A percentile compares a stretch with the other conserved stretches of the same genome.
Conservation (phyloP, 2,888 invertebrate species). For the Auanema freiburgensis region DNA sequence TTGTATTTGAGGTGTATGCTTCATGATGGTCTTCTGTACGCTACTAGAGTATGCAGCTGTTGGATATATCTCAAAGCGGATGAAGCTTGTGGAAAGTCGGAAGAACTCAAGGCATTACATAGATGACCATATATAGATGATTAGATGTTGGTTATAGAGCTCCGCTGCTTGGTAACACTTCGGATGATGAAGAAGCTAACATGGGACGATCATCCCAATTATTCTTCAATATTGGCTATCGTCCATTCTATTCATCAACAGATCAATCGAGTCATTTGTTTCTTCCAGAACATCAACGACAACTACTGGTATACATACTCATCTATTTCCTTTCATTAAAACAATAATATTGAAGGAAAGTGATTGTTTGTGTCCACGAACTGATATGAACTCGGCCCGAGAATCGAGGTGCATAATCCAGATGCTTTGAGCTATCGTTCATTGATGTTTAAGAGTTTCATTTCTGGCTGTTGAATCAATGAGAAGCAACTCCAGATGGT, state of each 20-base stretch:
- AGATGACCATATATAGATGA: conserved; percentile 6
- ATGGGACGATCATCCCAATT: not conserved
- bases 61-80: conserved; percentile 86
- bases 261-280: conserved; percentile 44
- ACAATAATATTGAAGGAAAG: conserved; percentile 5
- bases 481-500: no score
- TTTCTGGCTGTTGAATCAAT: no score
- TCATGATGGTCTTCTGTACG: conserved; percentile 98
- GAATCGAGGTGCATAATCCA: not conserved
- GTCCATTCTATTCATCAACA: conserved; percentile 56
- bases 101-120: conserved; percentile 37
- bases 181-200: no score
- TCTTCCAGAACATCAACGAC: conserved; percentile 37
- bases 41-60: conserved; percentile 94
- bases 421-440: not conserved
- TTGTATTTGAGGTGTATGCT: conserved; percentile 71
- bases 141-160: conserved; percentile 6
- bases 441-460: not conserved
- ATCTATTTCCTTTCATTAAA: conserved; percentile 2
- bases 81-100: conserved; percentile 38
- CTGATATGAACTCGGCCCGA: no score
- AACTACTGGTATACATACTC: conserved; percentile 20
- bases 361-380: not conserved
- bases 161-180: not conserved
- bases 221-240: conserved; percentile 47